phyloP scores from a whole-genome alignment of 2,797 vertebrate genomes.

The Alauda arvensis region DNA sequence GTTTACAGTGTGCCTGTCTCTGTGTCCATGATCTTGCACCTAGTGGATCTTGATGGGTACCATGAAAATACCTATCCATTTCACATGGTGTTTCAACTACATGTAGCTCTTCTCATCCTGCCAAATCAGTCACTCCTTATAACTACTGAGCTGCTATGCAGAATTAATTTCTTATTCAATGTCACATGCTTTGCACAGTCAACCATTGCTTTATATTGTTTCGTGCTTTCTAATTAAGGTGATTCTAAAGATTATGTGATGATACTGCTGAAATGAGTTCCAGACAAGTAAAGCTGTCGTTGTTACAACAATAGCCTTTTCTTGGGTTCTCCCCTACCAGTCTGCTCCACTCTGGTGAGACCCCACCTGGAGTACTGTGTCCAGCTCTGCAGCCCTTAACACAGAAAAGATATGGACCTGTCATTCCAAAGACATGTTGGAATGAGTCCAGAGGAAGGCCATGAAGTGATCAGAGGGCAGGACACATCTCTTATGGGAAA shows the following conservation, averaged over 20 bases:
- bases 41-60: background rate
- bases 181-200: background rate
- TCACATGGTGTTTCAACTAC: background rate
- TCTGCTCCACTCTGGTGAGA: background rate
- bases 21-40: background rate
- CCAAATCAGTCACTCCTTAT: background rate
- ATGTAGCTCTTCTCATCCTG: background rate
- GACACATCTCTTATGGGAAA: background rate
- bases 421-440: too few relatives aligned
- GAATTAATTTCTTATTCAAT: background rate
- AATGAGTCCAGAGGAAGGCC: background rate
- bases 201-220: background rate
- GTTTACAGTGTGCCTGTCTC: background rate
- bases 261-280: background rate
- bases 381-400: background rate
- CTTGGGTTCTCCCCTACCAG: background rate
- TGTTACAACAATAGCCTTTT: background rate
- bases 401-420: background rate
- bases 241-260: background rate
- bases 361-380: background rate
- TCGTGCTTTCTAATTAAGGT: background rate
- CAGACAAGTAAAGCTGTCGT: background rate
- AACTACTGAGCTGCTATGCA: background rate
- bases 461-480: background rate
- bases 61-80: background rate